A percentile compares a stretch with the other conserved stretches of the same genome.
phyloP scores from a whole-genome alignment of 2,113 vertebrate species.

The Sialia sialis region DNA sequence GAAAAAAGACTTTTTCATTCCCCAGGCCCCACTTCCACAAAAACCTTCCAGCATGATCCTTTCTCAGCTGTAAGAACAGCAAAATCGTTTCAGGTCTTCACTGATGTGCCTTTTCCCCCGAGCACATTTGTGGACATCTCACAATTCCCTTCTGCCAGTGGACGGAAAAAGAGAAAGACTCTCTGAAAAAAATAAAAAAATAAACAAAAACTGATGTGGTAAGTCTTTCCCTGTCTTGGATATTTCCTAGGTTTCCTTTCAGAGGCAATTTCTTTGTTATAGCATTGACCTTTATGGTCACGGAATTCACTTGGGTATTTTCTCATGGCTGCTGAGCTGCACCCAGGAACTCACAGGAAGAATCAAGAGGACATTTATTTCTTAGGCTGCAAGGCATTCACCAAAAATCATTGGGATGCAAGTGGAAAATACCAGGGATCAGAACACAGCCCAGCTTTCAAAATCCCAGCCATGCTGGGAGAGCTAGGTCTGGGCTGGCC shows the following conservation, averaged over 20 bases:
- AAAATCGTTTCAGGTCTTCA: neutral
- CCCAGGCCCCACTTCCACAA: neutral
- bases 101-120: neutral
- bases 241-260: neutral
- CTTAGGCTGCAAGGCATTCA: neutral
- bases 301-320: neutral
- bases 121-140: neutral
- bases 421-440: neutral
- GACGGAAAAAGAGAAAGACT: neutral
- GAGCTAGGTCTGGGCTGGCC: neutral
- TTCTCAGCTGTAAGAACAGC: neutral
- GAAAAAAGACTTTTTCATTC: constrained; percentile 17
- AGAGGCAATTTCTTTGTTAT: neutral
- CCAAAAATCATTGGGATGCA: neutral
- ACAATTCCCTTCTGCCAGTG: fast-evolving
- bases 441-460: neutral
- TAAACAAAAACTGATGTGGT: too few relatives aligned
- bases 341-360: neutral
- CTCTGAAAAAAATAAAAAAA: neutral
- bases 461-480: neutral
- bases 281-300: neutral
- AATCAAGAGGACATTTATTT: neutral
- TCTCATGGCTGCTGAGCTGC: neutral
- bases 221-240: neutral
- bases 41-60: neutral